Base-by-base conservation (phyloP, 2,888 invertebrate species). In the Charanyca ferruginea region DNA sequence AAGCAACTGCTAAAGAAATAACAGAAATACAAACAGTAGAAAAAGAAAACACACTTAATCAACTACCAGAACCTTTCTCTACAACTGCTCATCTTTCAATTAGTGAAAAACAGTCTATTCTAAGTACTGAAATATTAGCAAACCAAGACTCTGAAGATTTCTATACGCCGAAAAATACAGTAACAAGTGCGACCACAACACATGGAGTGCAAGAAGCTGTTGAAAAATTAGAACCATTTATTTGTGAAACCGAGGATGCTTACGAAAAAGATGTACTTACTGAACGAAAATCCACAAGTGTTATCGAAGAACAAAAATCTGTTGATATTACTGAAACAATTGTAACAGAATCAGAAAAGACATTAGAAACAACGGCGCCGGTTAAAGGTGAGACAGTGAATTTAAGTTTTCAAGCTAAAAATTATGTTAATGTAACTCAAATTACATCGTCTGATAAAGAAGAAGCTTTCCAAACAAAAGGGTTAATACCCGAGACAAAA, bases 361-460 rank as follows among this genome's bases (percentile, higher is more conserved):
- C 75, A 1, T 77, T 91, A 11, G 75, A 83, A 9, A 57, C 81
- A 11, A 47, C 47, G 16, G 54, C 82, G n/a, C 41, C 48, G 8
- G 16, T 67, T 23, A 23, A 87, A 77, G 61, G 79, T 32, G 90
- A 92, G 73, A 83, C 55, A 55, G 89, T 85, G 18, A 83, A 81
- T 63, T 65, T 84, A 60, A 90, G 89, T 66, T 86, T 93, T 73
- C 92, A 95, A 83, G 88, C 91, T 60, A 93, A 90, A 68, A 91
- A 89, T 62, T 92, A 95, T 60, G 89, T 96, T 18, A 87, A 92
- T 41, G 86, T 96, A 7, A 85, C 83, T 45, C 85, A 89, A 83
- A 70, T 85, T 11, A 90, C 93, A 23, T 70, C 91, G 0, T 92
- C 93, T 23, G 96, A 97, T 69, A 90, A 86, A 76, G 94, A 93